Evolutionary conservation across 2,888 invertebrate species (phyloP).

Genomic region (Auanema freiburgensis): DNA sequence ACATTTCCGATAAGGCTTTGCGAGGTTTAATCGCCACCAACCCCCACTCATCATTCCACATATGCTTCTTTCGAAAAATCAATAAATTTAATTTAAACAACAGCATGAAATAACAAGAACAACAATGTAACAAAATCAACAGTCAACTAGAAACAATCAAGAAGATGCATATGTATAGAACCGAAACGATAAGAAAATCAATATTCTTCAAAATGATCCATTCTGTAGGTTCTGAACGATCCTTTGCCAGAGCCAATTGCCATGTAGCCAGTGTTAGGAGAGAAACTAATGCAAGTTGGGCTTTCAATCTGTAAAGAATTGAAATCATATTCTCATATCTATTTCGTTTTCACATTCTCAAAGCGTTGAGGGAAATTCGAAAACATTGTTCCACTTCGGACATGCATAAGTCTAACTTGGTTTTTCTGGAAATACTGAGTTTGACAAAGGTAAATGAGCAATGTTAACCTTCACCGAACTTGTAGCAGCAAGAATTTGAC

Average conservation of each 20-base stretch:
- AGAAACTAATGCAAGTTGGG: constrained; percentile 31
- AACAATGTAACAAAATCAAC: neutral
- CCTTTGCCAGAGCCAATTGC: constrained; percentile 37
- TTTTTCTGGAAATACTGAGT: constrained; percentile 24
- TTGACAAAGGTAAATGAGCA: no score
- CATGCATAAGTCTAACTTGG: constrained; percentile 34
- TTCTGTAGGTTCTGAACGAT: constrained; percentile 27
- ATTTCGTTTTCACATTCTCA: constrained; percentile 15
- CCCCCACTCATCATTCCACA: no score
- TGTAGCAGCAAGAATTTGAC: constrained; percentile 30
- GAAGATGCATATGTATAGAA: neutral
- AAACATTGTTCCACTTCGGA: constrained; percentile 35
- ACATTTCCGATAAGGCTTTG: no score
- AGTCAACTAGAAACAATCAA: neutral
- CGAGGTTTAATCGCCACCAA: neutral
- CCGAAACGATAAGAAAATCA: constrained; percentile 9
- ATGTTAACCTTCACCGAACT: constrained; percentile 28
- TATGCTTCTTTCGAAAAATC: neutral
- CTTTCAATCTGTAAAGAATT: constrained; percentile 17
- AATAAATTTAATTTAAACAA: no score
- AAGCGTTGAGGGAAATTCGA: constrained; percentile 38
- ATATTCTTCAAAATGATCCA: constrained; percentile 34
- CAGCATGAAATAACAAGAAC: no score
- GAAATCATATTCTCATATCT: neutral
- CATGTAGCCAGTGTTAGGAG: constrained; percentile 38